Base-by-base conservation (phyloP, 2,888 invertebrate genomes). In the Pherbina coryleti region DNA sequence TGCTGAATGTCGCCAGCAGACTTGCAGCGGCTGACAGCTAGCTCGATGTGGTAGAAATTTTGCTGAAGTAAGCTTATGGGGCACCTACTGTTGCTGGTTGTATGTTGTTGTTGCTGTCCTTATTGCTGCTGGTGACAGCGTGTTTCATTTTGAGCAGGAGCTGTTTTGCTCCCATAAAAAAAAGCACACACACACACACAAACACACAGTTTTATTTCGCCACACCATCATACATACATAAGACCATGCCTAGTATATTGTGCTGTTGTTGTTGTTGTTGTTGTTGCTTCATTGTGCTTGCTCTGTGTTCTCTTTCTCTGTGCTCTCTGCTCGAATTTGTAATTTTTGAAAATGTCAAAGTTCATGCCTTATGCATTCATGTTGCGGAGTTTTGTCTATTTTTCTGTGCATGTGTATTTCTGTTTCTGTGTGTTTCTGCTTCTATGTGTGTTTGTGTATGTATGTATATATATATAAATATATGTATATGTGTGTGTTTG, bases 311-410 rank as follows among this genome's bases (percentile, higher is more conserved):
- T 37, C 37, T 8, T 44, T 11, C 44, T 44, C 44, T 44, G 14
- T 44, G 44, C 44, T 44, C 44, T 44, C 2, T 14, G 19, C 22
- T n/a, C 11, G 19, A 3, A 55, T 55, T 55, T 75, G 75, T 55
- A 55, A 37, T 37, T 74, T 76, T 70, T 49, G 31, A 62, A 76
- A 76, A 76, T 76, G 76, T 76, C 76, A 76, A 76, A 76, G 76
- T 76, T 76, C 76, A 76, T 22, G 37, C 17, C 60, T 60, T 60
- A n/a, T 71, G n/a, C 44, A 57, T 14, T 28, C 3, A 25, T 60
- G 3, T 44, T 44, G 44, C 44, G 11, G 44, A 11, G 44, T 44
- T 44, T 44, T 44, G 44, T 7, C 44, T 11, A 44, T 44, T 44
- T 11, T 44, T 11, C 11, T 28, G 57, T 60, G 11, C 57, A 28